A percentile compares a stretch with the other conserved stretches of the same genome.
These are phyloP conservation scores for Hirundo rustica DNA, from an alignment of 2,797 vertebrate species.

Conservation along the genomic window DNA sequence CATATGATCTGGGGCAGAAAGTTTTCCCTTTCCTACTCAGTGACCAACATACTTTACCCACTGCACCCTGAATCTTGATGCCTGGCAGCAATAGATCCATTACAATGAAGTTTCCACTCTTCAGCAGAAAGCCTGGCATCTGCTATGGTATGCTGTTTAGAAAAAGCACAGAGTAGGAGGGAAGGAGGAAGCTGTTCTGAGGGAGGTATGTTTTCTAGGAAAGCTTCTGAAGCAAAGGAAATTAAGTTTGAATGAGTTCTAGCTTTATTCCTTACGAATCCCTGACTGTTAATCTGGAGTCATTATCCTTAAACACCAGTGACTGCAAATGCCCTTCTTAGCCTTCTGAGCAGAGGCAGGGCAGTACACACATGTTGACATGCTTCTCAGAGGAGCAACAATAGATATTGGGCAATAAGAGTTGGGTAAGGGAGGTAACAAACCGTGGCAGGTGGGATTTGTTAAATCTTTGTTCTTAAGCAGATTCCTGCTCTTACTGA, in stretches of 20 bases:
- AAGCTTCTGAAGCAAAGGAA: not conserved
- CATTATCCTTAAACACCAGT: not conserved
- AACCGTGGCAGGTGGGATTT: not conserved
- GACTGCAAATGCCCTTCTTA: not conserved
- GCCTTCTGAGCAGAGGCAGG: not conserved
- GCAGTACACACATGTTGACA: not conserved
- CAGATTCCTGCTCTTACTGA: not conserved
- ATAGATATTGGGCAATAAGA: not conserved
- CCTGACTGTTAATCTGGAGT: not conserved
- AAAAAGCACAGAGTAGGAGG: not conserved
- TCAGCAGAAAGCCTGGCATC: not conserved
- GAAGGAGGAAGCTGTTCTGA: not conserved
- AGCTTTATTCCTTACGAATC: not conserved
- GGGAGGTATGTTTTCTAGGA: not conserved
- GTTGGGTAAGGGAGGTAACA: not conserved
- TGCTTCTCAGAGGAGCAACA: not conserved
- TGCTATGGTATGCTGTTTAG: not conserved
- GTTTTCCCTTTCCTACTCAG: not conserved
- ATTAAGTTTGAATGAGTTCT: conserved; percentile 4
- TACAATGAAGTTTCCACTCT: not conserved
- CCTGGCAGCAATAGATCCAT: not conserved
- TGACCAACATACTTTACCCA: not conserved
- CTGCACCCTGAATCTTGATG: not conserved
- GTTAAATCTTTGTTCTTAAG: not conserved
- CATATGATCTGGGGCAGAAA: not conserved